Conservation (phyloP, 2,797 vertebrate genomes). For the Acipenser ruthenus region DNA sequence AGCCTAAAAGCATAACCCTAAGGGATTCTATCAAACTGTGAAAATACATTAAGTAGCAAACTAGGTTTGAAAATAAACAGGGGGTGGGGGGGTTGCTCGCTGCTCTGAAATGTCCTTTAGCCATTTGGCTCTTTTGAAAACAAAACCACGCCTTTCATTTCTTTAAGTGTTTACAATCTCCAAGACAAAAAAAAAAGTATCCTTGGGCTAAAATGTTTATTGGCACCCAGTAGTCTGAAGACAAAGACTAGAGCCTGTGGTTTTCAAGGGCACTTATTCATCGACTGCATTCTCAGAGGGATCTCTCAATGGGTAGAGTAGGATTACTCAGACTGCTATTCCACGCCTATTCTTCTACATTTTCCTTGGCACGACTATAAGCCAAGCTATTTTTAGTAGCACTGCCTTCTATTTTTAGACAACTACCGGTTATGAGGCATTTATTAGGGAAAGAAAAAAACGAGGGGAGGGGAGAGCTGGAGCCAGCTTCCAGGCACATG, state of each 20-base stretch:
- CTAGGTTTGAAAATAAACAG: neutral
- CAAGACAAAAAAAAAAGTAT: slow-evolving; percentile 55
- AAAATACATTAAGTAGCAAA: slow-evolving; percentile 6
- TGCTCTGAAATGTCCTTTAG: slow-evolving; percentile 19
- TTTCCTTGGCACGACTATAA: slow-evolving; percentile 79
- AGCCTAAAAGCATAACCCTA: neutral
- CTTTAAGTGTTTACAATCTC: slow-evolving; percentile 61
- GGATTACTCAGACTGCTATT: slow-evolving; percentile 69
- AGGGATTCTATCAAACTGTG: neutral
- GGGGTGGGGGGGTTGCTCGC: slow-evolving; percentile 1
- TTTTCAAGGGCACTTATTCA: slow-evolving; percentile 74
- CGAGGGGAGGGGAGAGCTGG: slow-evolving; percentile 42
- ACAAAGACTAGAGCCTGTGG: slow-evolving; percentile 66
- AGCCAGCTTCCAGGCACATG: slow-evolving; percentile 55
- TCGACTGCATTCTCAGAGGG: slow-evolving; percentile 61
- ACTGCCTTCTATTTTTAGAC: slow-evolving; percentile 90
- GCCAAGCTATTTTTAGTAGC: slow-evolving; percentile 88
- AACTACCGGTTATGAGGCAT: slow-evolving; percentile 80
- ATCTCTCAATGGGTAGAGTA: slow-evolving; percentile 77
- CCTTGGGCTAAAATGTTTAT: slow-evolving; percentile 76
- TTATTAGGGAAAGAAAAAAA: slow-evolving; percentile 73
- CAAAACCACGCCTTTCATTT: slow-evolving; percentile 58
- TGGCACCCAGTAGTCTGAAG: slow-evolving; percentile 72
- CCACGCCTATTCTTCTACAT: slow-evolving; percentile 89
- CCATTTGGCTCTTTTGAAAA: slow-evolving; percentile 6